Evolutionary conservation across 2,888 invertebrate species (phyloP), one percentile per base, ranked within the genome.

Genomic region (Zhuqinia jingwanae): DNA sequence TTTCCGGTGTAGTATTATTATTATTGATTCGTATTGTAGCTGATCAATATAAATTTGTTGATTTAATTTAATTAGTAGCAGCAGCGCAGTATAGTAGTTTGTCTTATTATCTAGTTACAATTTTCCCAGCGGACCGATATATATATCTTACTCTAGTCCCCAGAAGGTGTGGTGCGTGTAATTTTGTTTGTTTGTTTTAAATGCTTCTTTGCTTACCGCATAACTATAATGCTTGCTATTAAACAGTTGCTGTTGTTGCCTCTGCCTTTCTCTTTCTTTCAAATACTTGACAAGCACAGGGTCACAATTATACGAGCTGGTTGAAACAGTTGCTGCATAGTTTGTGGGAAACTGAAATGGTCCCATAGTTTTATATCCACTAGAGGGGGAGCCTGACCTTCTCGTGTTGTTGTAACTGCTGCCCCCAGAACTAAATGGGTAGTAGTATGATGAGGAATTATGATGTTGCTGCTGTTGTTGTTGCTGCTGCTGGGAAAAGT

Each of bases 331-430:
- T 0, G 89, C 89, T 5, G 58, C 36, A 60, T 88, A 88, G 30
- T 79, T 60, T 1, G 25, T n/a, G 13, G 70, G 63, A 22, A 73
- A 78, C 15, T 73, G 79, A 47, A 65, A 89, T 8, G 90, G 89
- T 5, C 89, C 89, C 86, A 90, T 88, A 3, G 90, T 89, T 56
- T 87, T 88, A 47, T 90, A 89, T 1, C 90, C 89, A 77, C 89
- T 89, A 0, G 89, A 89, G 0, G 89, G 87, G 5, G 88, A 89
- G 0, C 87, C 87, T 1, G 90, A 86, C 50, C 88, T 60, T n/a
- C 76, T 56, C 25, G 85, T 85, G 50, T 78, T 85, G 56, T 79
- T 73, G 47, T 85, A 85, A 60, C 82, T 85, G 50, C 75, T 82
- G 25, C 60, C 77, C 6, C 70, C 73, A 1, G 76, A 77, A n/a